A percentile compares a stretch with the other conserved stretches of the same genome.
Conservation (phyloP, 1,140 invertebrate species). For the Cydia pomonella region DNA sequence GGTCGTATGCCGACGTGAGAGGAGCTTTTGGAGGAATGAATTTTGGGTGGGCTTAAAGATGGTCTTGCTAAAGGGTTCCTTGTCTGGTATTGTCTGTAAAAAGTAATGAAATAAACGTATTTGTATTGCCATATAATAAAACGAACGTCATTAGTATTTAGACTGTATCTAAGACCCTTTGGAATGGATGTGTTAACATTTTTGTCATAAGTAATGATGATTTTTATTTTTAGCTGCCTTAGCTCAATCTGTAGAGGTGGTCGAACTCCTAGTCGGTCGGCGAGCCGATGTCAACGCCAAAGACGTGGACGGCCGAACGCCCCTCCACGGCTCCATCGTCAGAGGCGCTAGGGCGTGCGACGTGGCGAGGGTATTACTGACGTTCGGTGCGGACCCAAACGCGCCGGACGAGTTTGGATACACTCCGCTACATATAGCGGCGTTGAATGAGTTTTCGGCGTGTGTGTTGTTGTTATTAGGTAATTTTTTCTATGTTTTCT, state of each 20-base stretch:
- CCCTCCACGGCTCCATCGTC: slow-evolving; percentile 90
- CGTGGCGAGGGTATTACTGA: slow-evolving; percentile 84
- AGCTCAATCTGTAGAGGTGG: slow-evolving; percentile 86
- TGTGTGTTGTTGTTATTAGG: slow-evolving; percentile 88
- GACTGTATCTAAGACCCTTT: neutral
- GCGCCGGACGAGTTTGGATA: slow-evolving; percentile 89
- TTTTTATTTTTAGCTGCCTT: slow-evolving; percentile 82
- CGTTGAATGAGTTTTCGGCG: slow-evolving; percentile 89
- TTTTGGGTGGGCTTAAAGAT: no score
- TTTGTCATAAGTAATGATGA: neutral
- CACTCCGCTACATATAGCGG: slow-evolving; percentile 90
- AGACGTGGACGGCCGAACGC: slow-evolving; percentile 87
- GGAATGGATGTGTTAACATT: neutral
- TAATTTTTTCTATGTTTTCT: slow-evolving; percentile 47
- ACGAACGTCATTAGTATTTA: no score
- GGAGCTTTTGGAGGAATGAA: no score
- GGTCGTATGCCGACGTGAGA: neutral
- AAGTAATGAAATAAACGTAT: no score
- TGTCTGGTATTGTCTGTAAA: no score
- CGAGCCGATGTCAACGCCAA: slow-evolving; percentile 83
- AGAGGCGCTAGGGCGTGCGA: slow-evolving; percentile 87
- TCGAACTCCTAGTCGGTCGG: slow-evolving; percentile 84
- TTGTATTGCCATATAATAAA: no score
- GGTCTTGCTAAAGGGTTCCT: no score
- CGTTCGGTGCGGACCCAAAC: slow-evolving; percentile 88